Evolutionary conservation across 2,113 vertebrate species (phyloP).

Genomic region (Ahaetulla prasina): DNA sequence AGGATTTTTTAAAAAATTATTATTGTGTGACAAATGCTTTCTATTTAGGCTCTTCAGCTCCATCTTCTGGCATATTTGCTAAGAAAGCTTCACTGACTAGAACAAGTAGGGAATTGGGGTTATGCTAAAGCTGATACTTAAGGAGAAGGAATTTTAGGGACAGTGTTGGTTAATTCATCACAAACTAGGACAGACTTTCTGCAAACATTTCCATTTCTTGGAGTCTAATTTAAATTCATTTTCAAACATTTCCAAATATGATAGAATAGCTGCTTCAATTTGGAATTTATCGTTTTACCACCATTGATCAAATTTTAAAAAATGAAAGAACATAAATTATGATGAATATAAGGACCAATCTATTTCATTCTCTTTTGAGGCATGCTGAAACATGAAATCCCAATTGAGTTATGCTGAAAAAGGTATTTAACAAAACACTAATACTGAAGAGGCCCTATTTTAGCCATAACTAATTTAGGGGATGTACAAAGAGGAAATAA

Average conservation of each 20-base stretch:
- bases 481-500: not conserved
- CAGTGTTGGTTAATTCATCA: not conserved
- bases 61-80: not conserved
- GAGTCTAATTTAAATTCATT: not conserved
- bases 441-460: not conserved
- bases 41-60: conserved; percentile 15
- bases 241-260: not conserved
- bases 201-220: not conserved
- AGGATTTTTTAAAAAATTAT: not conserved
- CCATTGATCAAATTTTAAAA: not conserved
- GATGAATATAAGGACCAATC: not conserved
- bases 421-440: not conserved
- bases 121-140: not conserved
- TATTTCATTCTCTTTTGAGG: not conserved
- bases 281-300: not conserved
- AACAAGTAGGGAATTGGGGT: not conserved
- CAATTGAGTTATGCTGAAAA: not conserved
- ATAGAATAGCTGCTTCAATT: not conserved
- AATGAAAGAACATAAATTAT: not conserved
- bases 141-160: not conserved
- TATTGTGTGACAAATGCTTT: not conserved
- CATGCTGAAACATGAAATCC: not conserved
- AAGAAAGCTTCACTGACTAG: not conserved
- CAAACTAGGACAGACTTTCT: not conserved
- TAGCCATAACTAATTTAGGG: not conserved